Evolutionary conservation across 2,797 vertebrate species (phyloP).

Genomic region (Xiphophorus birchmanni): DNA sequence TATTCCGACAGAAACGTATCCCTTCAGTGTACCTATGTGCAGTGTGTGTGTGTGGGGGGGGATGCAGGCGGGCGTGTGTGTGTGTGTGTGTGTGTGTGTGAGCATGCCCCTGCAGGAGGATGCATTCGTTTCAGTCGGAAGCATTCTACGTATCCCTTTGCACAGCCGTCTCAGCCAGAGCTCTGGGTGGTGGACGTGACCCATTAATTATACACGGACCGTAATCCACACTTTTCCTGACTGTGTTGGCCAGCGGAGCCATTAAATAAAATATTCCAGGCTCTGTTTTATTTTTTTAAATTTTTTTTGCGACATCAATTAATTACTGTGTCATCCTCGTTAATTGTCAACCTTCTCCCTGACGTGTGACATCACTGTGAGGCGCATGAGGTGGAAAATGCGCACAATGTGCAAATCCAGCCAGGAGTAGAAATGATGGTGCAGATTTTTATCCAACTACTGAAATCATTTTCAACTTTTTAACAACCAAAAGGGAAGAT

Average conservation of each 20-base stretch:
- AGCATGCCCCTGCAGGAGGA: background rate
- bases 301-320: conserved; percentile 47
- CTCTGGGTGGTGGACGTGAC: conserved; percentile 50
- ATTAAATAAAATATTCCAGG: conserved; percentile 65
- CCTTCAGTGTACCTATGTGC: background rate
- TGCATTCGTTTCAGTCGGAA: conserved; percentile 33
- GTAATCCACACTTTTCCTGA: conserved; percentile 78
- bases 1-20: background rate
- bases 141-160: conserved; percentile 63
- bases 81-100: no score
- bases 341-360: conserved; percentile 29
- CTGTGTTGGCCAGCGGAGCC: conserved; percentile 49
- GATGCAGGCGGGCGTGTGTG: no score
- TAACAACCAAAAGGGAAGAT: conserved; percentile 10
- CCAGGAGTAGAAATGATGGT: conserved; percentile 7
- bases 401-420: conserved; percentile 14
- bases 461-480: conserved; percentile 23
- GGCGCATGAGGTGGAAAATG: conserved; percentile 20
- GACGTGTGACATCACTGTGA: conserved; percentile 14
- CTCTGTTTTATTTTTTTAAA: conserved; percentile 9
- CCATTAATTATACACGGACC: conserved; percentile 76
- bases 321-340: conserved; percentile 49
- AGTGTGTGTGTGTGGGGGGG: background rate
- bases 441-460: conserved; percentile 28
- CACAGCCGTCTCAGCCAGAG: conserved; percentile 41